Percentiles rank a stretch among this genome's conserved stretches.
phyloP scores from a whole-genome alignment of 2,888 invertebrate species.

The Strigamia transsilvanica region DNA sequence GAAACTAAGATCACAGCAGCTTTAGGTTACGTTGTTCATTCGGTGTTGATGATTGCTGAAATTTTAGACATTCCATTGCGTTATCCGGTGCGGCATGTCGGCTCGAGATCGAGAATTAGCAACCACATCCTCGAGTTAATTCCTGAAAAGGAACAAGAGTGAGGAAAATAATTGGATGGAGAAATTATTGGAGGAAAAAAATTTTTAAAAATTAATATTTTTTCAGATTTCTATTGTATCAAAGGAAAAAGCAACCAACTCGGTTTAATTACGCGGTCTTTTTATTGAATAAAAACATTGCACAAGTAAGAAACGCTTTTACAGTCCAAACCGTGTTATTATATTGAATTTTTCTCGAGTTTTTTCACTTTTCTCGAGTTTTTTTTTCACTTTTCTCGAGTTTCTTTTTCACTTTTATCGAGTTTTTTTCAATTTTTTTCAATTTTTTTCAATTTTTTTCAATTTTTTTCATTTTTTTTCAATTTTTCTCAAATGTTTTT shows the following conservation, averaged over 20 bases:
- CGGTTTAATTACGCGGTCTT: slow-evolving; percentile 90
- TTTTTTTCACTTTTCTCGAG: neutral
- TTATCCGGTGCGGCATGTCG: slow-evolving; percentile 81
- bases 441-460: neutral
- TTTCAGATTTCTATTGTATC: slow-evolving; percentile 82
- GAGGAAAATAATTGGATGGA: slow-evolving; percentile 68
- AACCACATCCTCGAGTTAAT: slow-evolving; percentile 78
- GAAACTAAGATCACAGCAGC: slow-evolving; percentile 82
- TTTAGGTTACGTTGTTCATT: slow-evolving; percentile 85
- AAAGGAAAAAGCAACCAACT: slow-evolving; percentile 72
- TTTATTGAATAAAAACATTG: slow-evolving; percentile 91
- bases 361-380: no score
- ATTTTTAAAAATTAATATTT: neutral
- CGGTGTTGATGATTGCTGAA: slow-evolving; percentile 80
- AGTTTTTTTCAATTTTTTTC: no score
- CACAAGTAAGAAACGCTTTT: slow-evolving; percentile 69
- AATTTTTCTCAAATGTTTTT: no score
- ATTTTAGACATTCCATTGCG: slow-evolving; percentile 85
- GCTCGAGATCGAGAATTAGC: slow-evolving; percentile 81
- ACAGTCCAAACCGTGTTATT: neutral
- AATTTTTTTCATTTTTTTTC: no score
- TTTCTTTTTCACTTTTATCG: slow-evolving; percentile 6
- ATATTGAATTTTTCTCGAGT: slow-evolving; percentile 18
- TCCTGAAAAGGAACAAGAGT: slow-evolving; percentile 69
- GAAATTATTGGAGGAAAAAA: neutral